These are phyloP conservation scores for Orestias chungarensis DNA, from an alignment of 2,797 vertebrate genomes.

Conservation along the genomic window DNA sequence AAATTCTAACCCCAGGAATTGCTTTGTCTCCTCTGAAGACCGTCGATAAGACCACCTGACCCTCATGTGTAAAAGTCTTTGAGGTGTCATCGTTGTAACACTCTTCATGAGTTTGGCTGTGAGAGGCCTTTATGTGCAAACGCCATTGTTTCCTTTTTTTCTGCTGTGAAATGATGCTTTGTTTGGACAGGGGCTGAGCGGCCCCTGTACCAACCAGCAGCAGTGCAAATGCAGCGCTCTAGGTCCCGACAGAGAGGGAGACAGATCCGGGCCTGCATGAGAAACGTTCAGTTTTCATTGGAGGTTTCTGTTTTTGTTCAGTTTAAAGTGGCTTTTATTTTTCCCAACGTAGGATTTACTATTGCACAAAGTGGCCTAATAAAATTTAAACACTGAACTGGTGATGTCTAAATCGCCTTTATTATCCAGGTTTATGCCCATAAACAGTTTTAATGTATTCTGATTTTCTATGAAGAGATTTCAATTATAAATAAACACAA, in stretches of 20 bases:
- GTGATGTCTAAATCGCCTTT: too few relatives aligned
- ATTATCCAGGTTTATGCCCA: too few relatives aligned
- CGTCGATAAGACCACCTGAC: neutral
- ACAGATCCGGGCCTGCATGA: conserved; percentile 13
- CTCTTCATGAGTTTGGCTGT: conserved; percentile 38
- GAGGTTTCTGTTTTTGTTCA: neutral
- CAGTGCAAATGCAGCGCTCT: conserved; percentile 61
- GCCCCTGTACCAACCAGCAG: conserved; percentile 64
- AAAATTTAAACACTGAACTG: too few relatives aligned
- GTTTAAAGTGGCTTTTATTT: too few relatives aligned
- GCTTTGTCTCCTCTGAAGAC: conserved; percentile 1
- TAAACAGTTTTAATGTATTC: too few relatives aligned
- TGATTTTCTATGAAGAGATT: too few relatives aligned
- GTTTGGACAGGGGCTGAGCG: conserved; percentile 65
- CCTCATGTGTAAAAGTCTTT: neutral
- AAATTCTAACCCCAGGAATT: neutral
- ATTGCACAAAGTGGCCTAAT: too few relatives aligned
- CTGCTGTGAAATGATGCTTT: conserved; percentile 66
- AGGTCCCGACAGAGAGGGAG: conserved; percentile 29
- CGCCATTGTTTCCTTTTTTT: conserved; percentile 76
- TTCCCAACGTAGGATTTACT: too few relatives aligned
- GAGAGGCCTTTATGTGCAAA: conserved; percentile 59
- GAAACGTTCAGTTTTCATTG: neutral
- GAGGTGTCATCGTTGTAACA: conserved; percentile 13
- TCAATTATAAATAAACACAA: too few relatives aligned